Percentiles rank a stretch among this genome's conserved stretches.
Evolutionary conservation across 1,140 invertebrate genomes (phyloP).

Genomic region (Sycophaga agraensis): DNA sequence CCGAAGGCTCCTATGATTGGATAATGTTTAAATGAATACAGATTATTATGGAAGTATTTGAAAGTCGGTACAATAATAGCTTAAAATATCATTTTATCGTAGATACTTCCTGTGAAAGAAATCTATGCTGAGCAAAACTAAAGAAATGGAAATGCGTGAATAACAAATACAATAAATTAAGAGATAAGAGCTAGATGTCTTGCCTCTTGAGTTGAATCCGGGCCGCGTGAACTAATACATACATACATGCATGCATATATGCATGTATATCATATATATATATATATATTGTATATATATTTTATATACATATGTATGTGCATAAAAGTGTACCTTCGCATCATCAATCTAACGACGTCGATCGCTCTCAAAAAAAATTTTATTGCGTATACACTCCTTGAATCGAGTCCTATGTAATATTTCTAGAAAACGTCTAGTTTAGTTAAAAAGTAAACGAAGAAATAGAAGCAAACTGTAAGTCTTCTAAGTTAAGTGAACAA

Average conservation of each 20-base stretch:
- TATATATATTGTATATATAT: conserved; percentile 2
- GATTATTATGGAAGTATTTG: too few species aligned
- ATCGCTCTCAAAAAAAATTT: conserved; percentile 21
- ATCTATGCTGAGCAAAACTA: conserved; percentile 9
- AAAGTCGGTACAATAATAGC: conserved; percentile 11
- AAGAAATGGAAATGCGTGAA: conserved; percentile 10
- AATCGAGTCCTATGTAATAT: conserved; percentile 25
- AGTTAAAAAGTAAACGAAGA: conserved; percentile 8
- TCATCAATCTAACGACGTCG: conserved; percentile 13
- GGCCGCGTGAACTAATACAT: conserved; percentile 11
- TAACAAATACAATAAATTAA: conserved; percentile 9
- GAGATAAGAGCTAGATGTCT: conserved; percentile 6
- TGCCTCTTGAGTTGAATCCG: conserved; percentile 30
- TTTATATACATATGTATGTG: too few species aligned
- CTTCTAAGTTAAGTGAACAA: conserved; percentile 14
- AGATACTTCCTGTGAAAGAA: too few species aligned
- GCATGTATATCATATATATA: background rate
- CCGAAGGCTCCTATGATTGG: too few species aligned
- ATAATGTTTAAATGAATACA: too few species aligned
- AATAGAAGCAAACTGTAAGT: background rate
- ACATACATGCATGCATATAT: too few species aligned
- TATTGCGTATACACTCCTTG: conserved; percentile 21
- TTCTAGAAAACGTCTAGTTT: conserved; percentile 27
- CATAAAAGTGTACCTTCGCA: conserved; percentile 12
- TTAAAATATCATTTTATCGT: conserved; percentile 20